Evolutionary conservation across 2,797 vertebrate genomes (phyloP).

Genomic region (Carduelis carduelis): DNA sequence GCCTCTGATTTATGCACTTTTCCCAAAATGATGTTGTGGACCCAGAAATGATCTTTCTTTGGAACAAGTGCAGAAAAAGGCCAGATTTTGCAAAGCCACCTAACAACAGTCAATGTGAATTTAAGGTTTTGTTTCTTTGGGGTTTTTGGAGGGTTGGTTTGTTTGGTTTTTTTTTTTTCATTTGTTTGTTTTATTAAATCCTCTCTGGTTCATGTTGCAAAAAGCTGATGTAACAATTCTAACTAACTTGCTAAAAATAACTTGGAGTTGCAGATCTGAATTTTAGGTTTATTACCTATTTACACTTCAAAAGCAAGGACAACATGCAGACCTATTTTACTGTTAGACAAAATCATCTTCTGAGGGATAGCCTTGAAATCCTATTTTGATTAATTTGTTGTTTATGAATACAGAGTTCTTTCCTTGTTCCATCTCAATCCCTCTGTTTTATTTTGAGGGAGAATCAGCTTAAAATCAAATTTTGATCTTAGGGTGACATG

Average conservation of each 20-base stretch:
- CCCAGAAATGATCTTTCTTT: neutral
- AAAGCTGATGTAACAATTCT: neutral
- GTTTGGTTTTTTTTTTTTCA: neutral
- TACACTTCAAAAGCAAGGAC: constrained; percentile 48
- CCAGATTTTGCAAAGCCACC: neutral
- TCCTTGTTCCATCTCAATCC: neutral
- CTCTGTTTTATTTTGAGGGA: neutral
- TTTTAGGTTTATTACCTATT: constrained; percentile 21
- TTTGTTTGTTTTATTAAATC: neutral
- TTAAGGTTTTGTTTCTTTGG: neutral
- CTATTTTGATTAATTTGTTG: neutral
- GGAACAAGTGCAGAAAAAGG: neutral
- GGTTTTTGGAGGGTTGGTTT: rapidly evolving
- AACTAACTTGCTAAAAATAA: constrained; percentile 17
- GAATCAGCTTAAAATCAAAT: neutral
- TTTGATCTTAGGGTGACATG: neutral
- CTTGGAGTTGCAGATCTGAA: neutral
- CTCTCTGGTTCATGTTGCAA: neutral
- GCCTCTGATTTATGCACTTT: neutral
- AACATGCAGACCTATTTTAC: constrained; percentile 9
- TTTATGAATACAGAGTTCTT: neutral
- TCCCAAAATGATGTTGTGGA: neutral
- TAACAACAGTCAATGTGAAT: neutral
- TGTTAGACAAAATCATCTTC: neutral
- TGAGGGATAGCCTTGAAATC: neutral